Percentiles rank a stretch among this genome's conserved stretches.
phyloP scores from a whole-genome alignment of 2,797 vertebrate genomes.

The Cossypha dichroa region DNA sequence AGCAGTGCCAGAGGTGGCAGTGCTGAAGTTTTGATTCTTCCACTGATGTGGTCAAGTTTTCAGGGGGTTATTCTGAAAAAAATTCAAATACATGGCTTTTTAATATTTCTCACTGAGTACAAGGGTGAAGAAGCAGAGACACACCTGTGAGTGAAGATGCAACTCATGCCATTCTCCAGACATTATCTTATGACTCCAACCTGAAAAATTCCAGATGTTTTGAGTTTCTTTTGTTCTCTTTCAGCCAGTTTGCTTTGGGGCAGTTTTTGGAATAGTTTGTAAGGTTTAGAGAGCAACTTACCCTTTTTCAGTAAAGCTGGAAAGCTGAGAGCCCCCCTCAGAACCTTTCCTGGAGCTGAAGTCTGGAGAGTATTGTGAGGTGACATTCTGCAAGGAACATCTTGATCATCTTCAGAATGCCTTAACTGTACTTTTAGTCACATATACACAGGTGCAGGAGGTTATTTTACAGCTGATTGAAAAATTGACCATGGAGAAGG shows the following conservation, averaged over 20 bases:
- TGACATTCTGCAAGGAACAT: not conserved
- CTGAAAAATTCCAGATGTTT: not conserved
- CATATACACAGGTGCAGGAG: not conserved
- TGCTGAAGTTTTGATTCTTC: not conserved
- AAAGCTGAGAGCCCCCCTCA: not conserved
- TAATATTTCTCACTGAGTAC: not conserved
- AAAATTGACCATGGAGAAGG: accelerated
- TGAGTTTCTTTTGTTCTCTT: not conserved
- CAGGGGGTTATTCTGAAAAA: not conserved
- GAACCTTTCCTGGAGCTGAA: not conserved
- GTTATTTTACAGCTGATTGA: not conserved
- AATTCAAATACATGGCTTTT: not conserved
- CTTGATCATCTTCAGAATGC: not conserved
- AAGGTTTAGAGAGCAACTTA: not conserved
- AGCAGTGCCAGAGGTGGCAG: not conserved
- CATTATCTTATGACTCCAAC: not conserved
- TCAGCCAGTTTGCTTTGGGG: not conserved
- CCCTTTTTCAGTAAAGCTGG: not conserved
- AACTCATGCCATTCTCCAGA: not conserved
- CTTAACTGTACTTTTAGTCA: not conserved
- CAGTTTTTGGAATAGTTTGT: not conserved
- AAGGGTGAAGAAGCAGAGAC: not conserved
- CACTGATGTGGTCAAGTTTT: accelerated
- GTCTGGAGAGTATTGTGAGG: not conserved
- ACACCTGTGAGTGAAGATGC: not conserved